Conservation (phyloP, 2,113 vertebrate genomes). For the Dinomys branickii region DNA sequence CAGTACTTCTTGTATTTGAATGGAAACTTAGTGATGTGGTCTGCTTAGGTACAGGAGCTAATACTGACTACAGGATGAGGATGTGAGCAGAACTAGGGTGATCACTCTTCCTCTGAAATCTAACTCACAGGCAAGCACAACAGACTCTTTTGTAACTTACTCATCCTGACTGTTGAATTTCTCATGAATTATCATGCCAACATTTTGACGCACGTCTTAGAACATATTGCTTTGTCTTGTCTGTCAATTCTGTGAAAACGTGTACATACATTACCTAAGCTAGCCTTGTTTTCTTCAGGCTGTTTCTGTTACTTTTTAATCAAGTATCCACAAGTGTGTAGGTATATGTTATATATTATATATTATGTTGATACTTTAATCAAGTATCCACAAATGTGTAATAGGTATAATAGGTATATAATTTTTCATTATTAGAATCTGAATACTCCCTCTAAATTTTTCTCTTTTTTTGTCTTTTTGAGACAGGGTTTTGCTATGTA, state of each 20-base stretch:
- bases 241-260: background rate
- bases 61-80: fast-evolving
- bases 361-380: too few relatives aligned
- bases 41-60: background rate
- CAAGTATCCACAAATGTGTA: background rate
- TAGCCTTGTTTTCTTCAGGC: background rate
- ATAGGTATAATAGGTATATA: background rate
- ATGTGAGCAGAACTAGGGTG: background rate
- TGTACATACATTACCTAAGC: background rate
- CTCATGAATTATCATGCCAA: background rate
- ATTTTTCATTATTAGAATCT: background rate
- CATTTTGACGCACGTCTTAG: background rate
- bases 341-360: background rate
- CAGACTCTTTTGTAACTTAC: background rate
- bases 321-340: background rate
- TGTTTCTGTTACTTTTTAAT: background rate
- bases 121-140: background rate
- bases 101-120: background rate
- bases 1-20: background rate
- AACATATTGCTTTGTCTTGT: background rate
- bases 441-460: background rate
- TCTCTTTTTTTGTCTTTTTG: too few relatives aligned
- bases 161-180: fast-evolving
- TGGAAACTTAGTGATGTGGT: background rate
- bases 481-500: too few relatives aligned